Evolutionary conservation across 2,797 vertebrate species (phyloP).

Genomic region (Poeciliopsis gracilis): DNA sequence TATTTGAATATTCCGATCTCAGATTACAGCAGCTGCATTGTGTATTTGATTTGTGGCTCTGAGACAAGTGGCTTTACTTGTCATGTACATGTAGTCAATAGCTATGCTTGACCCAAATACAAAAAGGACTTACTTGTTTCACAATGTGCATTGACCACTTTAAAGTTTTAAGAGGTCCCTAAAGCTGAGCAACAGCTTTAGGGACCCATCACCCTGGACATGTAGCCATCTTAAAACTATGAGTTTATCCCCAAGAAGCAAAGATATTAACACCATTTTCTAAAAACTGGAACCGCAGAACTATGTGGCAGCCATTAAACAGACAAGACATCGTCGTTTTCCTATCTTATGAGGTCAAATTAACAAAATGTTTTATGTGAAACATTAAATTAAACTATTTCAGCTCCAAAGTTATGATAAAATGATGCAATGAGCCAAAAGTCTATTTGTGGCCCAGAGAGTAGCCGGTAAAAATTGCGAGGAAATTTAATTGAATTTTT

Average conservation of each 20-base stretch:
- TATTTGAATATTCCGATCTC: neutral
- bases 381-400: conserved; percentile 60
- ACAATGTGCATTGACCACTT: conserved; percentile 36
- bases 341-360: conserved; percentile 55
- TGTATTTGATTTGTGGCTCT: conserved; percentile 5
- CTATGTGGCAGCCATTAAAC: conserved; percentile 61
- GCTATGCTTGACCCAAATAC: conserved; percentile 4
- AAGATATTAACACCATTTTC: conserved; percentile 58
- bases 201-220: conserved; percentile 40
- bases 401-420: conserved; percentile 58
- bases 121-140: conserved; percentile 4
- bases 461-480: conserved; percentile 42
- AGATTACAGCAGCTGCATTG: neutral
- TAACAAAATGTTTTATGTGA: conserved; percentile 57
- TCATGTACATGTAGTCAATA: neutral
- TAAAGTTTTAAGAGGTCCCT: conserved; percentile 38
- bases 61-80: neutral
- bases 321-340: conserved; percentile 55
- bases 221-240: conserved; percentile 46
- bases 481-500: conserved; percentile 49
- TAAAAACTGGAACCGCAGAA: conserved; percentile 53
- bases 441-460: conserved; percentile 40
- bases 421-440: conserved; percentile 46
- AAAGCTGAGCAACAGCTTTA: conserved; percentile 60
- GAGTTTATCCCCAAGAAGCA: conserved; percentile 54